phyloP scores from a whole-genome alignment of 2,888 invertebrate species.

The Parnassius orleans region DNA sequence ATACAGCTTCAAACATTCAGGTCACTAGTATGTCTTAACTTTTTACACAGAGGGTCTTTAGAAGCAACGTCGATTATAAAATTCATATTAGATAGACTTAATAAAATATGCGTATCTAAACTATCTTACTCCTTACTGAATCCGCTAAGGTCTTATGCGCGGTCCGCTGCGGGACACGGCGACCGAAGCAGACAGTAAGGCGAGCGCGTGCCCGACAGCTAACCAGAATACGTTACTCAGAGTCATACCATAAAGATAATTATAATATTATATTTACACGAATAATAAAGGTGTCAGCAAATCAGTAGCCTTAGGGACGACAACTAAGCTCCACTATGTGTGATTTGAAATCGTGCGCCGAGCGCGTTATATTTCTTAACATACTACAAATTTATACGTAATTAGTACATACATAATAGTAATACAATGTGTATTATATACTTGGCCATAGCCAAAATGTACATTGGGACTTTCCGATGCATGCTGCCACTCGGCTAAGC shows the following conservation, averaged over 20 bases:
- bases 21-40: slow-evolving; percentile 80
- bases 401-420: slow-evolving; percentile 49
- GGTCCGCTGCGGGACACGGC: slow-evolving; percentile 26
- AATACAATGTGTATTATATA: slow-evolving; percentile 41
- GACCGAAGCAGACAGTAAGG: slow-evolving; percentile 30
- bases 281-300: slow-evolving; percentile 77
- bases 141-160: slow-evolving; percentile 33
- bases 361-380: slow-evolving; percentile 63
- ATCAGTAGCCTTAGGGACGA: slow-evolving; percentile 75
- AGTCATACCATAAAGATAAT: slow-evolving; percentile 75
- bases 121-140: slow-evolving; percentile 61
- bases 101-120: slow-evolving; percentile 80
- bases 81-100: slow-evolving; percentile 79
- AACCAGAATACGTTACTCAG: slow-evolving; percentile 51
- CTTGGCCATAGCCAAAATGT: slow-evolving; percentile 34
- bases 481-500: slow-evolving; percentile 21
- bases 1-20: slow-evolving; percentile 78
- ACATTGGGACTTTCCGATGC: slow-evolving; percentile 26
- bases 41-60: slow-evolving; percentile 79
- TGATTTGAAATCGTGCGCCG: slow-evolving; percentile 75
- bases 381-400: slow-evolving; percentile 75
- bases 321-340: slow-evolving; percentile 78
- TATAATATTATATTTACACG: slow-evolving; percentile 79
- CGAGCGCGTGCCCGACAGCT: slow-evolving; percentile 36
- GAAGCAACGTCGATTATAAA: slow-evolving; percentile 80